Percentiles rank a stretch among this genome's conserved stretches.
phyloP scores from a whole-genome alignment of 2,113 vertebrate genomes.

The Pteronura brasiliensis region DNA sequence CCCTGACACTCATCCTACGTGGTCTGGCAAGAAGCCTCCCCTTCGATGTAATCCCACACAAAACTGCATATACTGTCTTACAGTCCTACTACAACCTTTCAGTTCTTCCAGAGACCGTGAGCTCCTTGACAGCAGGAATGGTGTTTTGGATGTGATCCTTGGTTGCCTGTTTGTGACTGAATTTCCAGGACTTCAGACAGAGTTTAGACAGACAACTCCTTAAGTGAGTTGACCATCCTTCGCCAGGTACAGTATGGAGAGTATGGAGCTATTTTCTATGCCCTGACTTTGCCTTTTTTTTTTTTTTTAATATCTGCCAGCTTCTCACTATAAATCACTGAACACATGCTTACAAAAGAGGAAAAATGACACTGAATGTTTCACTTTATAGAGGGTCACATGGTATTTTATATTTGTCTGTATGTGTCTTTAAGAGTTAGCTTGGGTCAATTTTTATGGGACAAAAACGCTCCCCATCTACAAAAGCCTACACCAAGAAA shows the following conservation, averaged over 20 bases:
- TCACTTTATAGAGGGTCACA: background rate
- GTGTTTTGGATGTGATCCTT: background rate
- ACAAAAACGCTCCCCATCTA: background rate
- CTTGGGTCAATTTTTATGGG: background rate
- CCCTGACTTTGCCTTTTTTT: background rate
- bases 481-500: background rate
- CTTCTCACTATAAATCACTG: background rate
- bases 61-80: background rate
- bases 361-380: background rate
- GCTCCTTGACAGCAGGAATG: background rate
- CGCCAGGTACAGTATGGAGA: too few relatives aligned
- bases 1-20: too few relatives aligned
- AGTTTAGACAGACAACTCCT: background rate
- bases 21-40: background rate
- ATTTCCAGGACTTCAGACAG: background rate
- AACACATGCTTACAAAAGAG: background rate
- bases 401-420: background rate
- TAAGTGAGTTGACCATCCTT: background rate
- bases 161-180: background rate
- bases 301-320: background rate
- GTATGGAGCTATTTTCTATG: background rate
- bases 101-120: background rate
- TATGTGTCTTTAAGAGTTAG: background rate
- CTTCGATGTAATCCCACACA: accelerated
- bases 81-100: too few relatives aligned